Percentiles rank a stretch among this genome's conserved stretches.
These are phyloP conservation scores for Andrena marginata DNA, from an alignment of 2,888 invertebrate genomes.

Conservation along the genomic window DNA sequence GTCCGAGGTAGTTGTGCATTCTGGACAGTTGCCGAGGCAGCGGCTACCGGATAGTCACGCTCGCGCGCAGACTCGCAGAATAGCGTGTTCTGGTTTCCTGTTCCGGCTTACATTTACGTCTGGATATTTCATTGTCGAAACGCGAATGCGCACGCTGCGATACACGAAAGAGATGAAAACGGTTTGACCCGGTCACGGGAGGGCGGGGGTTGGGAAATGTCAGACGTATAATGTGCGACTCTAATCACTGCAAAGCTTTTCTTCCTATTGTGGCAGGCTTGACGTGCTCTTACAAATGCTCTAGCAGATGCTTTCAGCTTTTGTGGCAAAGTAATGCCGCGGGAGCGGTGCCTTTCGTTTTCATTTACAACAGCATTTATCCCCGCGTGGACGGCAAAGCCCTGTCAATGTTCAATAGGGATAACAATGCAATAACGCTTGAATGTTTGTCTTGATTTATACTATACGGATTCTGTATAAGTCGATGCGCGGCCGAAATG, in stretches of 20 bases:
- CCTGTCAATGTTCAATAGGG: too few species aligned
- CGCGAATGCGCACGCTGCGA: constrained; percentile 68
- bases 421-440: too few species aligned
- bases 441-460: too few species aligned
- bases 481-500: not conserved
- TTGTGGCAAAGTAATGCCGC: not conserved
- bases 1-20: constrained; percentile 67
- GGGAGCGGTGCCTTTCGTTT: not conserved
- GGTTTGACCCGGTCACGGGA: constrained; percentile 70
- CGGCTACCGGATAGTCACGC: constrained; percentile 39
- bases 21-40: constrained; percentile 72
- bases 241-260: not conserved
- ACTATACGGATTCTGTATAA: too few species aligned
- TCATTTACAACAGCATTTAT: too few species aligned
- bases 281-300: not conserved
- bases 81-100: constrained; percentile 73
- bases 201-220: not conserved
- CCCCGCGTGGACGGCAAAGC: too few species aligned
- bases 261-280: constrained; percentile 8
- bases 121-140: constrained; percentile 77
- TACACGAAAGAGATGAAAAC: constrained; percentile 71
- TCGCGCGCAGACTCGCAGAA: constrained; percentile 50
- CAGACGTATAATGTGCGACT: constrained; percentile 18
- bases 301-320: not conserved
- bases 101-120: constrained; percentile 78